A percentile compares a stretch with the other conserved stretches of the same genome.
Conservation (phyloP, 2,113 vertebrate species). For the Lanius ludovicianus region DNA sequence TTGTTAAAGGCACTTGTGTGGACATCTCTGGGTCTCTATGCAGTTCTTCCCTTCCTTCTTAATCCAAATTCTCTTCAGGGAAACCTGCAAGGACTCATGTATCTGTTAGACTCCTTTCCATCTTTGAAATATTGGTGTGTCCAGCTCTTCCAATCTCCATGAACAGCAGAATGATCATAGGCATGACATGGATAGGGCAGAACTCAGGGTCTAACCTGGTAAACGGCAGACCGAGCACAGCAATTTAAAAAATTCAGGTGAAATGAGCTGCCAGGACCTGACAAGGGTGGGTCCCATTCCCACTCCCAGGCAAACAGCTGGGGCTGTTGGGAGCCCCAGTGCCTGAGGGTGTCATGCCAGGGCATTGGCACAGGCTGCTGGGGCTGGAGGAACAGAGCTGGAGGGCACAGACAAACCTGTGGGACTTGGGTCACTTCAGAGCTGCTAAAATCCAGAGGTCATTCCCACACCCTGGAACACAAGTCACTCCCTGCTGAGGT, state of each 20-base stretch:
- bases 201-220: too few species aligned
- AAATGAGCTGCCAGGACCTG: not conserved
- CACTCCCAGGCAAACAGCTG: not conserved
- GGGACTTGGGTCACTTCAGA: accelerated
- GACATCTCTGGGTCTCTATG: not conserved
- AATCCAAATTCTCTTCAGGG: not conserved
- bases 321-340: too few species aligned
- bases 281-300: not conserved
- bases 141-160: not conserved
- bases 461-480: not conserved
- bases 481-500: not conserved
- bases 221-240: not conserved
- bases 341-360: not conserved
- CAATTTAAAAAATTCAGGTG: not conserved
- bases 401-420: not conserved
- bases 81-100: not conserved
- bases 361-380: not conserved
- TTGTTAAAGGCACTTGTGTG: not conserved
- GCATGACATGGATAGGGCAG: accelerated
- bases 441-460: not conserved
- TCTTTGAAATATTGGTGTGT: not conserved
- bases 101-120: not conserved
- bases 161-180: not conserved
- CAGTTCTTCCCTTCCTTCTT: not conserved
- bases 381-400: too few species aligned